Evolutionary conservation across 2,888 invertebrate genomes (phyloP), one percentile per base, ranked within the genome.

Genomic region (Chesias legatella): DNA sequence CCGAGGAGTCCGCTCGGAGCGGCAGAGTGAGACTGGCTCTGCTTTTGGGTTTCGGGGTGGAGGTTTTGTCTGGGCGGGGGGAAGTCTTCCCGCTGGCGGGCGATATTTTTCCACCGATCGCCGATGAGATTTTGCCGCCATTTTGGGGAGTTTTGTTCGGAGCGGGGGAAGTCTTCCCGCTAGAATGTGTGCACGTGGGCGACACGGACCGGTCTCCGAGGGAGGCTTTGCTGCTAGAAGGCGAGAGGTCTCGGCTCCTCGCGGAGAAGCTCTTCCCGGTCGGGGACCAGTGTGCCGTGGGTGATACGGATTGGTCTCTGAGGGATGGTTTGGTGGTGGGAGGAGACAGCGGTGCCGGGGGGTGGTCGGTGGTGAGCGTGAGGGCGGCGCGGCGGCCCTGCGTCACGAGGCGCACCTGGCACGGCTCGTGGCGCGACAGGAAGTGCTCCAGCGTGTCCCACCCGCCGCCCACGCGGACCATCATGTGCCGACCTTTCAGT

Each of bases 361-460:
- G 20, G 25, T 1, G 33, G 43, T 60, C 50, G 41, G 33, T 21
- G 42, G 35, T 28, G 48, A 42, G 45, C 35, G 48, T 34, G 41
- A 36, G 58, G 65, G 51, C 68, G 64, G 40, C 27, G 35, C 32
- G 40, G 29, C 78, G 77, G 57, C 74, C 79, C 65, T 76, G 89
- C 58, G 89, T 80, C 26, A 89, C 88, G 56, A 89, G 84, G 64
- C 89, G 89, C 83, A 93, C 93, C 92, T 95, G 94, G 80, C 95
- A 94, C 27, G 96, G 95, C 79, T 95, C 95, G 85, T 96, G 95
- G 50, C 95, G 92, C 60, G 93, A 91, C 71, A 97, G 90, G 89
- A 96, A 97, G 88, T 97, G 95, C 79, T 97, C 96, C 74, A 97
- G 86, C 9, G 97, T 96, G 88, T 96, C 96, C 97, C 97, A 97